Evolutionary conservation across 2,113 vertebrate genomes (phyloP).

Genomic region (Raja brachyura): DNA sequence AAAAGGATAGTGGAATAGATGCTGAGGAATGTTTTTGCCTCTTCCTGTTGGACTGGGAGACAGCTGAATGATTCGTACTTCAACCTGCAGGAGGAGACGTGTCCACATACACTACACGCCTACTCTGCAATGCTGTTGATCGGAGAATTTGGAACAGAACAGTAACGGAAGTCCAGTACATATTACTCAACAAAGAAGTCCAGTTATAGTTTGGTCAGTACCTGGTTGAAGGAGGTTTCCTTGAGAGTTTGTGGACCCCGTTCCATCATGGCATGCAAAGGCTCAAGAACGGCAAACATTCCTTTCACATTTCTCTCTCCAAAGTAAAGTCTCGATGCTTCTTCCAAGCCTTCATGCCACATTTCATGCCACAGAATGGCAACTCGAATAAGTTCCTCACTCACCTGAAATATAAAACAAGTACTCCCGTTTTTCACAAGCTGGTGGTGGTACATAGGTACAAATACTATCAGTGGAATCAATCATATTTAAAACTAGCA

Average conservation of each 20-base stretch:
- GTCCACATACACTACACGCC: neutral
- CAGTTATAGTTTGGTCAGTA: conserved; percentile 42
- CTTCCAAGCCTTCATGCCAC: conserved; percentile 97
- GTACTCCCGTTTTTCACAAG: neutral
- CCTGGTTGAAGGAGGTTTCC: conserved; percentile 98
- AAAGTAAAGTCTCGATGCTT: conserved; percentile 91
- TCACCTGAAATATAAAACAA: conserved; percentile 66
- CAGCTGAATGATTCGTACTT: neutral
- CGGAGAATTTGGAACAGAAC: neutral
- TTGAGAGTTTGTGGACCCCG: conserved; percentile 94
- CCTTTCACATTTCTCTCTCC: conserved; percentile 96
- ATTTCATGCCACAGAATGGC: conserved; percentile 98
- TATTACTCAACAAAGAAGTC: neutral
- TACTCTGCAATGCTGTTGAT: neutral
- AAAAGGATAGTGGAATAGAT: neutral
- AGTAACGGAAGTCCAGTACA: neutral
- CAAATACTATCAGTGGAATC: neutral
- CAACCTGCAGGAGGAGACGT: neutral
- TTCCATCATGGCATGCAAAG: conserved; percentile 98
- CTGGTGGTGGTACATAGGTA: neutral
- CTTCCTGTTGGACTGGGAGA: neutral
- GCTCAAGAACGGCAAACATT: conserved; percentile 97
- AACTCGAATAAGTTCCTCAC: conserved; percentile 93
- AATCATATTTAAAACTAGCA: neutral
- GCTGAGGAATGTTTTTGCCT: neutral